These are phyloP conservation scores for Agapetus fuscipes DNA, from an alignment of 2,888 invertebrate species.

Conservation along the genomic window DNA sequence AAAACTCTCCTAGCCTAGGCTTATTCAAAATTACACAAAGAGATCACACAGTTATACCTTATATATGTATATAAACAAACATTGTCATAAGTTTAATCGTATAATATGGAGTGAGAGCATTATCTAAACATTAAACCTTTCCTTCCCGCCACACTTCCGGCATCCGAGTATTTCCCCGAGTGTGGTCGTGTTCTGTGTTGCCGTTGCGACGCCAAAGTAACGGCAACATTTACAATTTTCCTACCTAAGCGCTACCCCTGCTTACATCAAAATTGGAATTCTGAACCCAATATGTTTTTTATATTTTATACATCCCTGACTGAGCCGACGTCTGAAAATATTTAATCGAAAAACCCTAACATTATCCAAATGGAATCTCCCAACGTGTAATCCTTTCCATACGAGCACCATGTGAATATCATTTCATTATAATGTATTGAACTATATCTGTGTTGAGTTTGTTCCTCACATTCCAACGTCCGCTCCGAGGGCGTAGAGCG, in stretches of 20 bases:
- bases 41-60: slow-evolving; percentile 23
- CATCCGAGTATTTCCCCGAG: too few relatives aligned
- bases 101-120: slow-evolving; percentile 19
- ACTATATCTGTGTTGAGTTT: slow-evolving; percentile 2
- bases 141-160: not conserved
- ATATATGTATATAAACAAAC: slow-evolving; percentile 21
- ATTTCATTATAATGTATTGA: slow-evolving; percentile 8
- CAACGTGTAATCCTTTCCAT: slow-evolving; percentile 19
- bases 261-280: slow-evolving; percentile 21
- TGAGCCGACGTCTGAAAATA: slow-evolving; percentile 5
- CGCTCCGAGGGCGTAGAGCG: slow-evolving; percentile 24
- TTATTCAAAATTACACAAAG: slow-evolving; percentile 21
- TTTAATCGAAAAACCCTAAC: slow-evolving; percentile 11
- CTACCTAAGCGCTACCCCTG: slow-evolving; percentile 20
- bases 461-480: slow-evolving; percentile 2
- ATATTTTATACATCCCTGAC: slow-evolving; percentile 1
- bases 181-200: slow-evolving; percentile 14
- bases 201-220: slow-evolving; percentile 11
- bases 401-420: slow-evolving; percentile 20
- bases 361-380: slow-evolving; percentile 18
- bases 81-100: slow-evolving; percentile 21
- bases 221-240: slow-evolving; percentile 18
- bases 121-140: slow-evolving; percentile 10
- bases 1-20: slow-evolving; percentile 18
- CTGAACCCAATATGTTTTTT: slow-evolving; percentile 5